phyloP scores from a whole-genome alignment of 1,140 invertebrate genomes.

The Antheraea pernyi region DNA sequence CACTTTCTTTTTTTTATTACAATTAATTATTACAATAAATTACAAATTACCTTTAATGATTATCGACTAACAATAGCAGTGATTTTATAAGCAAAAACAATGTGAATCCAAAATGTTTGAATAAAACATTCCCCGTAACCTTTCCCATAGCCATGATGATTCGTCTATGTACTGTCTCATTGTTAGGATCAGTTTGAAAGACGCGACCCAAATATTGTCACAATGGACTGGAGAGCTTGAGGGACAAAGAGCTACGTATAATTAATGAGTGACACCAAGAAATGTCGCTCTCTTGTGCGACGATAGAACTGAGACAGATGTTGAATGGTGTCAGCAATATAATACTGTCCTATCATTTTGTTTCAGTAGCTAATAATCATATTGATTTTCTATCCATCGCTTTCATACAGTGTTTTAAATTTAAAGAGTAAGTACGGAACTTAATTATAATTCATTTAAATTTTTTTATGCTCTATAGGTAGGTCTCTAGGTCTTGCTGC shows the following conservation, averaged over 20 bases:
- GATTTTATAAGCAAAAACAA: neutral
- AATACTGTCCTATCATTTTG: no score
- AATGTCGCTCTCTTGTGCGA: slow-evolving; percentile 58
- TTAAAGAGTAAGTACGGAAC: no score
- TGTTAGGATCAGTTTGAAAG: slow-evolving; percentile 60
- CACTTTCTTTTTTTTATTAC: no score
- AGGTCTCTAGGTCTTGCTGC: no score
- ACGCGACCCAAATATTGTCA: slow-evolving; percentile 70
- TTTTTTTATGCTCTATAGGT: no score
- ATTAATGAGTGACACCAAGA: slow-evolving; percentile 72
- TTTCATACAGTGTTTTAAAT: no score
- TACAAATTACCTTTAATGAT: neutral
- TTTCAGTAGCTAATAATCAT: no score
- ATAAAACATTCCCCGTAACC: slow-evolving; percentile 37
- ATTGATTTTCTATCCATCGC: no score
- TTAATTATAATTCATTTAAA: no score
- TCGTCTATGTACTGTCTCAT: slow-evolving; percentile 57
- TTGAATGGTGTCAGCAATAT: slow-evolving; percentile 19
- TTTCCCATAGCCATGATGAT: slow-evolving; percentile 58
- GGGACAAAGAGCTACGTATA: slow-evolving; percentile 71
- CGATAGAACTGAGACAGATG: slow-evolving; percentile 22
- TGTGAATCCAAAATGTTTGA: neutral
- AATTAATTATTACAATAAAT: neutral
- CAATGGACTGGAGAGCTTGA: slow-evolving; percentile 57
- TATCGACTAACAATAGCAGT: neutral